Conservation (phyloP, 2,797 vertebrate genomes). For the Enoplosus armatus region DNA sequence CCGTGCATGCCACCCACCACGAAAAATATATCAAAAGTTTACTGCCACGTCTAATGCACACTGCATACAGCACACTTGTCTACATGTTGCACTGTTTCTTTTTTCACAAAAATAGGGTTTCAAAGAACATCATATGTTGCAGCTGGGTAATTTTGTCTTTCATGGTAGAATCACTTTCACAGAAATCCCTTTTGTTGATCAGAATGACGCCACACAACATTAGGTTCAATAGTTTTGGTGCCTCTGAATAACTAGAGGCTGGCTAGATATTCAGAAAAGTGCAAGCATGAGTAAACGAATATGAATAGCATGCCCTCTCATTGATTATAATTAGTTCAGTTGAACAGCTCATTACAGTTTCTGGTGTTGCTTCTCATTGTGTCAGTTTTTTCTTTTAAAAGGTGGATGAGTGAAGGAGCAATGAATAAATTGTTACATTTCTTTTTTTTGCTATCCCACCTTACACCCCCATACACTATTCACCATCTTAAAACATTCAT, state of each 20-base stretch:
- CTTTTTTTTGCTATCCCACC: slow-evolving; percentile 35
- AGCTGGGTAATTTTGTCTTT: background rate
- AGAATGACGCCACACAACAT: too few relatives aligned
- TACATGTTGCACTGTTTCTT: background rate
- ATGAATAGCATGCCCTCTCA: background rate
- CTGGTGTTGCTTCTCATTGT: slow-evolving; percentile 28
- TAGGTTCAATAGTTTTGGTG: too few relatives aligned
- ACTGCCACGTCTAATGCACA: background rate
- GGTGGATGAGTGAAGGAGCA: slow-evolving; percentile 49
- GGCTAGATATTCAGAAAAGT: slow-evolving; percentile 7
- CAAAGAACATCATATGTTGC: background rate
- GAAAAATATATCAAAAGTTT: slow-evolving; percentile 15
- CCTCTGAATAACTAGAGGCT: background rate
- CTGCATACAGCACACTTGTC: background rate
- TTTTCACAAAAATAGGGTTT: background rate
- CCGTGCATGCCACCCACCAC: background rate
- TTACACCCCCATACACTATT: slow-evolving; percentile 44
- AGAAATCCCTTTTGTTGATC: too few relatives aligned
- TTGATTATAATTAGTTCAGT: slow-evolving; percentile 13
- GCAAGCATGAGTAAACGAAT: background rate
- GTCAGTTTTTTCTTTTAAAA: slow-evolving; percentile 31
- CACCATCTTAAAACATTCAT: slow-evolving; percentile 43
- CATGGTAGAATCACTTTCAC: too few relatives aligned
- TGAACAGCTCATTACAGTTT: slow-evolving; percentile 14
- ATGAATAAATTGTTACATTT: slow-evolving; percentile 53